phyloP scores from a whole-genome alignment of 2,113 vertebrate species.

The Antennarius striatus region DNA sequence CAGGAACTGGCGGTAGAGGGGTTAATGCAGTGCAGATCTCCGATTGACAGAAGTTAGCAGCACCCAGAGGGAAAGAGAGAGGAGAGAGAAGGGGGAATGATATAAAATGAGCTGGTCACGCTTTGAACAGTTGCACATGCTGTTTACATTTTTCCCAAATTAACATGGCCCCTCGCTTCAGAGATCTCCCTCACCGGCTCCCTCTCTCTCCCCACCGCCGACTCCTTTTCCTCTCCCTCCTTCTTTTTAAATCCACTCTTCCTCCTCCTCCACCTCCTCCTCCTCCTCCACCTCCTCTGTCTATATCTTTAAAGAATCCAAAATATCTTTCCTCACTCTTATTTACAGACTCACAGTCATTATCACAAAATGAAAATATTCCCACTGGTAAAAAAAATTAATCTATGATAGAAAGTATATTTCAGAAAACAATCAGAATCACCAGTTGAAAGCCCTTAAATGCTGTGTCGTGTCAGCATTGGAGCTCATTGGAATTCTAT shows the following conservation, averaged over 20 bases:
- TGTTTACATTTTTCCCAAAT: slow-evolving; percentile 89
- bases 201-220: slow-evolving; percentile 46
- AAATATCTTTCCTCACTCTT: slow-evolving; percentile 45
- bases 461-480: too few relatives aligned
- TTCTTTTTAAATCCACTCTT: slow-evolving; percentile 56
- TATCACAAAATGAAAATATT: background rate
- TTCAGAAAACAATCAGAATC: too few relatives aligned
- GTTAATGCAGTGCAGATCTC: slow-evolving; percentile 82
- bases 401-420: too few relatives aligned
- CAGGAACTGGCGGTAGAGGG: slow-evolving; percentile 68
- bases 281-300: slow-evolving; percentile 36
- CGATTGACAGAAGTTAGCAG: slow-evolving; percentile 77
- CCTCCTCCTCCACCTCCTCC: slow-evolving; percentile 27
- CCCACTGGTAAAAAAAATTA: background rate
- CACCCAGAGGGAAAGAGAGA: slow-evolving; percentile 75
- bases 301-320: slow-evolving; percentile 46
- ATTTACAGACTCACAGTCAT: slow-evolving; percentile 18
- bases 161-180: slow-evolving; percentile 85
- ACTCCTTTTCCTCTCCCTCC: slow-evolving; percentile 60
- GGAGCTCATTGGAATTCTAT: too few relatives aligned
- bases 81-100: slow-evolving; percentile 74
- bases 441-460: too few relatives aligned
- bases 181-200: slow-evolving; percentile 67
- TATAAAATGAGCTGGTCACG: slow-evolving; percentile 87
- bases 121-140: slow-evolving; percentile 89